A percentile compares a stretch with the other conserved stretches of the same genome.
phyloP scores from a whole-genome alignment of 2,113 vertebrate genomes.

The Chaetodon trifascialis region DNA sequence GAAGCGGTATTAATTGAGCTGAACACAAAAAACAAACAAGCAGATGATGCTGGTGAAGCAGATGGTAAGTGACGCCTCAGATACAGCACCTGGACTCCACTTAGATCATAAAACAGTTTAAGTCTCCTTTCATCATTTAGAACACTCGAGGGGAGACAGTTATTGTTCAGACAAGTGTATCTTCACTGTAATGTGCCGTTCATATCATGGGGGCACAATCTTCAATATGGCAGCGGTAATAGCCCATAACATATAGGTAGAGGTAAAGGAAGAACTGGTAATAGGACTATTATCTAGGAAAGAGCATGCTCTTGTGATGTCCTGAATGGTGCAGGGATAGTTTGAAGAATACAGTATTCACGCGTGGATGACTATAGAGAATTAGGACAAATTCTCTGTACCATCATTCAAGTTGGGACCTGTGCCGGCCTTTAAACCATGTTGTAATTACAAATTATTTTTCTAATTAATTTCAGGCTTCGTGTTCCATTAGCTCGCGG shows the following conservation, averaged over 20 bases:
- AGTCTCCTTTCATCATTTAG: constrained; percentile 44
- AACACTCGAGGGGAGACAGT: constrained; percentile 54
- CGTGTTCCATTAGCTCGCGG: constrained; percentile 81
- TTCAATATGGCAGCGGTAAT: constrained; percentile 68
- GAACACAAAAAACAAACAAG: not conserved
- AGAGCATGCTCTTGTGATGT: constrained; percentile 32
- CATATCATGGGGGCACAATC: constrained; percentile 53
- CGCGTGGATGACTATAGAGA: constrained; percentile 32
- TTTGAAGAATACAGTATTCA: constrained; percentile 10
- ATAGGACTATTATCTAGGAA: constrained; percentile 54
- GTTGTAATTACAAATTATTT: constrained; percentile 76
- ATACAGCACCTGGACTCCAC: constrained; percentile 39
- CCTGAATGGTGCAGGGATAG: not conserved
- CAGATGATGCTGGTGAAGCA: constrained; percentile 20
- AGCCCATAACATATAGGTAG: constrained; percentile 63
- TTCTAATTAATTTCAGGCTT: constrained; percentile 75
- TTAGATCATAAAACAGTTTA: constrained; percentile 56
- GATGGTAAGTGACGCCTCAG: constrained; percentile 26
- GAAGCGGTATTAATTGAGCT: constrained; percentile 11
- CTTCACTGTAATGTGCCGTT: constrained; percentile 64
- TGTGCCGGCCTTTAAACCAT: constrained; percentile 65
- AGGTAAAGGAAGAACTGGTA: constrained; percentile 39
- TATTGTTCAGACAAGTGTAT: constrained; percentile 66
- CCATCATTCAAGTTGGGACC: constrained; percentile 65
- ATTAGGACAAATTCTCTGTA: constrained; percentile 53